Conservation (phyloP, 1,140 invertebrate genomes). For the Brachionus rubens region DNA sequence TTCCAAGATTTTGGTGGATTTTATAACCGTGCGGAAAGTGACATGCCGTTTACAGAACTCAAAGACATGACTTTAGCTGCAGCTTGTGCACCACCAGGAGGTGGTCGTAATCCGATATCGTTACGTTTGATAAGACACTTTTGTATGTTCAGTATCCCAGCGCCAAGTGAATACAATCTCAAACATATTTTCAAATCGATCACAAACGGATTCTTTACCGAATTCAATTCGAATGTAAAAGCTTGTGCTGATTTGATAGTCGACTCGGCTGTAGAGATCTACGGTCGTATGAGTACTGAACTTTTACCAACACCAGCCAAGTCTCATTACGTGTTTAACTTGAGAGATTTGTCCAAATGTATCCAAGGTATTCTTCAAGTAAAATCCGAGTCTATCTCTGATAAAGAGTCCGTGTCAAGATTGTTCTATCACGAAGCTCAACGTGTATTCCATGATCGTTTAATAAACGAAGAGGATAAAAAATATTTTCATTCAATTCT, state of each 20-base stretch:
- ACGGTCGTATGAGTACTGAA: constrained; percentile 59
- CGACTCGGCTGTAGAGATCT: constrained; percentile 59
- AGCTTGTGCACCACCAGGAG: constrained; percentile 62
- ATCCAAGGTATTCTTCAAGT: constrained; percentile 60
- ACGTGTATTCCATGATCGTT: constrained; percentile 60
- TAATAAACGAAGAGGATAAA: constrained; percentile 61
- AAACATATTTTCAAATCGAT: constrained; percentile 67
- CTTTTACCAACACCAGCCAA: constrained; percentile 61
- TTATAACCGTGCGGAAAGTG: constrained; percentile 71
- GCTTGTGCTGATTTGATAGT: constrained; percentile 58
- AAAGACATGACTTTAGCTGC: constrained; percentile 60
- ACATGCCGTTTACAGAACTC: constrained; percentile 77
- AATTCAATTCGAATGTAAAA: constrained; percentile 62
- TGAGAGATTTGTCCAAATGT: constrained; percentile 61
- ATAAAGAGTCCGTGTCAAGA: constrained; percentile 51
- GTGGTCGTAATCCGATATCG: constrained; percentile 60
- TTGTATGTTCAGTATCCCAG: constrained; percentile 59
- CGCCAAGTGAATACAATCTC: constrained; percentile 59
- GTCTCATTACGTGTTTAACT: constrained; percentile 61
- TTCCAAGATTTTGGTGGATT: constrained; percentile 76
- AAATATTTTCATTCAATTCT: constrained; percentile 58
- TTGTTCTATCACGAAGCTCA: constrained; percentile 60
- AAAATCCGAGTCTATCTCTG: constrained; percentile 13
- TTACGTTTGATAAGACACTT: constrained; percentile 60
- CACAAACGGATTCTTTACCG: constrained; percentile 69